Evolutionary conservation across 2,113 vertebrate genomes (phyloP).

Genomic region (Calyptomena viridis): DNA sequence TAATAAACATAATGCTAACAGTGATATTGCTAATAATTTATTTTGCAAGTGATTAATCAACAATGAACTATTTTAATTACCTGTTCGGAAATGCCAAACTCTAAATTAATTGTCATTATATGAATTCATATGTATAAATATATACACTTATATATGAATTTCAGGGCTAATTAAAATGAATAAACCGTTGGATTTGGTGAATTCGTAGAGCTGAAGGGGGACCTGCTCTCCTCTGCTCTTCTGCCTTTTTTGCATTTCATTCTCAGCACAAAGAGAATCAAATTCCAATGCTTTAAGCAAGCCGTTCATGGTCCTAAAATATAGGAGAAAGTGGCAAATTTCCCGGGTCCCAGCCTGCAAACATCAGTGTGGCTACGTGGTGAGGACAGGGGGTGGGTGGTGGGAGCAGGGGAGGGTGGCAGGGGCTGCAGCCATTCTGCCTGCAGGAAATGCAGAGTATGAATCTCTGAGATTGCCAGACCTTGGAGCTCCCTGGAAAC

Average conservation of each 20-base stretch:
- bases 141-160: neutral
- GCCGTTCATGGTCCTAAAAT: neutral
- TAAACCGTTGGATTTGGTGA: neutral
- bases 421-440: neutral
- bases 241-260: neutral
- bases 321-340: neutral
- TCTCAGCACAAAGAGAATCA: neutral
- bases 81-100: slow-evolving; percentile 48
- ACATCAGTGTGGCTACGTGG: neutral
- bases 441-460: neutral
- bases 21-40: slow-evolving; percentile 47
- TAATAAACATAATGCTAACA: slow-evolving; percentile 33
- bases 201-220: neutral
- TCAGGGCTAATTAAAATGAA: slow-evolving; percentile 39
- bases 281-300: neutral
- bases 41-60: slow-evolving; percentile 53
- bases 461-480: neutral
- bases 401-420: neutral
- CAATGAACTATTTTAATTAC: slow-evolving; percentile 63
- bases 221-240: neutral
- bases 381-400: neutral
- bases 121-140: slow-evolving; percentile 8
- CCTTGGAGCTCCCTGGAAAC: neutral
- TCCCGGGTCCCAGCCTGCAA: neutral
- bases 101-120: slow-evolving; percentile 54